Conservation (phyloP, 2,113 vertebrate genomes). For the Prochilodus magdalenae region DNA sequence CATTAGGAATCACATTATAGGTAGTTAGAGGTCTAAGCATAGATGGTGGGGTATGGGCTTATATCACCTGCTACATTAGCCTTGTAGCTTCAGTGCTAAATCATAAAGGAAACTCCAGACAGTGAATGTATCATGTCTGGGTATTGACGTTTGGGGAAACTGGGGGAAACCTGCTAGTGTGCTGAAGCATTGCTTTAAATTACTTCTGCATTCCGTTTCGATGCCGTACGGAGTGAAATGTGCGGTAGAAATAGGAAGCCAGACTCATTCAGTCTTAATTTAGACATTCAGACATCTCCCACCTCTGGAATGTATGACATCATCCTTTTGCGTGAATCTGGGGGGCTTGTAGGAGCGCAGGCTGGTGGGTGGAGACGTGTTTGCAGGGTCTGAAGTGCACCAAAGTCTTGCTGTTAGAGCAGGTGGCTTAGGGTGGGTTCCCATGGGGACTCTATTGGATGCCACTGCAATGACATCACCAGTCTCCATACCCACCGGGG, state of each 20-base stretch:
- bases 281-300: background rate
- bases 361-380: background rate
- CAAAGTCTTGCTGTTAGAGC: background rate
- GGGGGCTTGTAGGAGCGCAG: background rate
- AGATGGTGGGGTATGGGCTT: too few species aligned
- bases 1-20: too few species aligned
- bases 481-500: background rate
- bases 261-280: background rate
- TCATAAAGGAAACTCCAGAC: too few species aligned
- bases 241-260: background rate
- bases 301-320: constrained; percentile 4
- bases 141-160: too few species aligned
- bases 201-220: background rate
- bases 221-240: background rate
- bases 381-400: background rate
- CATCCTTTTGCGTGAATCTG: background rate
- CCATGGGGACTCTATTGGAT: background rate
- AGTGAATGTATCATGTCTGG: too few species aligned
- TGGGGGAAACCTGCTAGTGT: too few species aligned
- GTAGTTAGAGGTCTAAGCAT: too few species aligned
- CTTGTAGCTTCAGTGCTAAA: too few species aligned
- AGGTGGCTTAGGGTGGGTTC: background rate
- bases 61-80: too few species aligned
- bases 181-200: background rate
- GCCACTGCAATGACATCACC: background rate